phyloP scores from a whole-genome alignment of 2,888 invertebrate genomes.

The Girardia tigrina region DNA sequence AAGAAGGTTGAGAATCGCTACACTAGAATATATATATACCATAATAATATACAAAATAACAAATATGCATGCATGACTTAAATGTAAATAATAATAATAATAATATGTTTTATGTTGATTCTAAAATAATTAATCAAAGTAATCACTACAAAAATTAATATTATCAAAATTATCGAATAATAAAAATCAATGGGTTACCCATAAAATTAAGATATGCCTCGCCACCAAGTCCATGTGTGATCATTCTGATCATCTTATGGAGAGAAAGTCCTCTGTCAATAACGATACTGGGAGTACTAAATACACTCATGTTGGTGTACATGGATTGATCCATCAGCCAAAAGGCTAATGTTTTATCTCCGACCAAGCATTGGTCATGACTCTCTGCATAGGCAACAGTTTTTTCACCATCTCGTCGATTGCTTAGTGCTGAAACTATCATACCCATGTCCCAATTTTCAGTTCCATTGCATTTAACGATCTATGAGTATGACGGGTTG shows the following conservation, averaged over 20 bases:
- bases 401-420: slow-evolving; percentile 83
- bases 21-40: too few relatives aligned
- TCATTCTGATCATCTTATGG: slow-evolving; percentile 85
- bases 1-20: too few relatives aligned
- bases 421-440: slow-evolving; percentile 77
- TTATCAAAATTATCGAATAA: too few relatives aligned
- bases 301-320: slow-evolving; percentile 81
- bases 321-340: slow-evolving; percentile 99
- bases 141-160: too few relatives aligned
- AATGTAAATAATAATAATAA: too few relatives aligned
- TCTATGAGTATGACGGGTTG: neutral
- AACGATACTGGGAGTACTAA: slow-evolving; percentile 52
- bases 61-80: too few relatives aligned
- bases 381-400: slow-evolving; percentile 92
- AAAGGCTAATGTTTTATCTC: slow-evolving; percentile 95
- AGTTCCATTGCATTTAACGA: slow-evolving; percentile 56
- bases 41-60: too few relatives aligned
- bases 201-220: slow-evolving; percentile 96
- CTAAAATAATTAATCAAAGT: too few relatives aligned
- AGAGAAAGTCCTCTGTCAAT: slow-evolving; percentile 83
- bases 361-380: slow-evolving; percentile 89
- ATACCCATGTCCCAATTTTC: slow-evolving; percentile 85
- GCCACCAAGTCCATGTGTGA: slow-evolving; percentile 83
- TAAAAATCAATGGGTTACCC: too few relatives aligned
- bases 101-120: too few relatives aligned